Evolutionary conservation across 2,888 invertebrate species (phyloP).

Genomic region (Stomorhina lunata): DNA sequence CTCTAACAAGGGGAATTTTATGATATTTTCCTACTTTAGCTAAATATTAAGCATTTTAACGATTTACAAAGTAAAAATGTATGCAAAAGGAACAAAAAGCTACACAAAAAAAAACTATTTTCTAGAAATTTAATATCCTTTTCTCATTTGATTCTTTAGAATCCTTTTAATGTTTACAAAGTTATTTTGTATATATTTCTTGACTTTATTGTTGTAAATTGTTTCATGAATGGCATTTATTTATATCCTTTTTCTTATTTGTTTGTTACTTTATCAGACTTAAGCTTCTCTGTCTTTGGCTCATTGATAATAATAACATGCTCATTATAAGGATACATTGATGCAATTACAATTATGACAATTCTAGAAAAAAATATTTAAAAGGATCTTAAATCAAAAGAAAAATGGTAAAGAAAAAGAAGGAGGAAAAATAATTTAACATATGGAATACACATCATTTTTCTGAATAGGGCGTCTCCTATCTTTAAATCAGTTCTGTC

Average conservation of each 20-base stretch:
- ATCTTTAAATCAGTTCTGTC: too few relatives aligned
- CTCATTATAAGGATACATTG: conserved; percentile 56
- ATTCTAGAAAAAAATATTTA: conserved; percentile 48
- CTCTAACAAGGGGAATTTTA: conserved; percentile 5
- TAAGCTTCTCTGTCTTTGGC: conserved; percentile 27
- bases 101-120: conserved; percentile 11
- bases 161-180: conserved; percentile 12
- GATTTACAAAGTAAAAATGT: conserved; percentile 1
- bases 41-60: neutral
- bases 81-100: neutral
- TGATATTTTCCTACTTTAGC: neutral
- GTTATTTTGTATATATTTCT: neutral
- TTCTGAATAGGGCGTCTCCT: too few relatives aligned
- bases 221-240: conserved; percentile 30
- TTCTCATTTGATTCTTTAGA: conserved; percentile 10
- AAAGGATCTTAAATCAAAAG: neutral
- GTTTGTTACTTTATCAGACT: neutral
- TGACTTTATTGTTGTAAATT: conserved; percentile 19
- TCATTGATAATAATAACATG: conserved; percentile 62
- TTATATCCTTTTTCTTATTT: conserved; percentile 14
- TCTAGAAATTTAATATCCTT: conserved; percentile 52
- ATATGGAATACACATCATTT: conserved; percentile 47
- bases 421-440: neutral
- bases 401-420: neutral
- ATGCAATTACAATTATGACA: conserved; percentile 64